Evolutionary conservation across 2,888 invertebrate species (phyloP).

Genomic region (Platerodrilus igneus): DNA sequence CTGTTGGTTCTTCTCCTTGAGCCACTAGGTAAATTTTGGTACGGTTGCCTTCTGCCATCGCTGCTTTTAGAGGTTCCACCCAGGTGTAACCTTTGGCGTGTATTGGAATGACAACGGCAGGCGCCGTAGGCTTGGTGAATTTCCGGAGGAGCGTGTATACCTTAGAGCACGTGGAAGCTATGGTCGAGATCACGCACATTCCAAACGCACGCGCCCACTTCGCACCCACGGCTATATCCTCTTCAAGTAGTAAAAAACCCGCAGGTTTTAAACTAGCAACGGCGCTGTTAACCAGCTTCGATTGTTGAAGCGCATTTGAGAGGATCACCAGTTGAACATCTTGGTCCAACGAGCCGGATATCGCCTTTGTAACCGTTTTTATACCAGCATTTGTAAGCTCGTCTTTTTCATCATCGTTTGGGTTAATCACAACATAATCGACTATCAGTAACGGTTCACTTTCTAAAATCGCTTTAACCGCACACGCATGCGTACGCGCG

Average conservation of each 20-base stretch:
- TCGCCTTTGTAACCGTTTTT: constrained; percentile 62
- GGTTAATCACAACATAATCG: constrained; percentile 54
- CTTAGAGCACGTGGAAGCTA: constrained; percentile 60
- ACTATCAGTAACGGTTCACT: constrained; percentile 69
- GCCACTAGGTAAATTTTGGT: constrained; percentile 65
- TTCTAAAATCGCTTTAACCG: constrained; percentile 62
- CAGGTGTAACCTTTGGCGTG: constrained; percentile 70
- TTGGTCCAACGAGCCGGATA: constrained; percentile 57
- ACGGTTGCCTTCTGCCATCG: constrained; percentile 61
- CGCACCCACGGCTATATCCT: constrained; percentile 52
- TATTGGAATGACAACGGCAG: constrained; percentile 57
- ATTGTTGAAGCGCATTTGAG: constrained; percentile 60
- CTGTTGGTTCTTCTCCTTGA: constrained; percentile 64
- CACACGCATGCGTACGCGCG: too few species aligned
- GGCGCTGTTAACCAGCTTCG: constrained; percentile 56
- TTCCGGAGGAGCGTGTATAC: constrained; percentile 66
- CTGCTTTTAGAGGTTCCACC: constrained; percentile 76
- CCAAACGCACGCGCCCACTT: constrained; percentile 45
- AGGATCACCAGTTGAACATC: constrained; percentile 66
- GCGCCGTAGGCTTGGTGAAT: constrained; percentile 41
- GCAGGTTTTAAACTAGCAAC: constrained; percentile 59
- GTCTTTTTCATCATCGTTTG: constrained; percentile 53
- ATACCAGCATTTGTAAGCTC: constrained; percentile 58
- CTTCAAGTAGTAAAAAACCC: constrained; percentile 72
- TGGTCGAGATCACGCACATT: constrained; percentile 57